Evolutionary conservation across 1,140 invertebrate genomes (phyloP).

Genomic region (Scaptomyza pallida): DNA sequence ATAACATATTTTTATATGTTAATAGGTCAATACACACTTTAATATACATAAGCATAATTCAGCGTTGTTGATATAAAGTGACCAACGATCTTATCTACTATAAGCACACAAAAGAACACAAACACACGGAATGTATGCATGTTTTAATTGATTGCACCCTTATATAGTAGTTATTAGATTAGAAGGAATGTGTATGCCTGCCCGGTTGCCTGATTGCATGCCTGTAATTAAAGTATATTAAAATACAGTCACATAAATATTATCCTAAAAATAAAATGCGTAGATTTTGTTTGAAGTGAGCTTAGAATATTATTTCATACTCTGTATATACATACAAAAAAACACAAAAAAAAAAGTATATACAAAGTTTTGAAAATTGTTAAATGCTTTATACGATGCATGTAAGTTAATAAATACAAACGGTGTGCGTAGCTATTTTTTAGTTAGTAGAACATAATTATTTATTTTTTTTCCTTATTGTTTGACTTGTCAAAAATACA

Average conservation of each 20-base stretch:
- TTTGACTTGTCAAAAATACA: conserved; percentile 12
- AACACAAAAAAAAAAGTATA: conserved; percentile 1
- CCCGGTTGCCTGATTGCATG: conserved; percentile 71
- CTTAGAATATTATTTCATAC: no score
- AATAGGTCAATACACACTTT: background rate
- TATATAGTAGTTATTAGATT: conserved; percentile 16
- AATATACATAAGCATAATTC: background rate
- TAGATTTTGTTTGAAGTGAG: no score
- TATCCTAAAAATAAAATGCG: conserved; percentile 6
- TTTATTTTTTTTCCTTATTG: conserved; percentile 26
- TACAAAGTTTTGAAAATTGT: conserved; percentile 28
- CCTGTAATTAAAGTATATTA: conserved; percentile 47
- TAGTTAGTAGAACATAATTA: conserved; percentile 49
- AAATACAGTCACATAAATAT: conserved; percentile 18
- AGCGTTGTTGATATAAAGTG: conserved; percentile 2
- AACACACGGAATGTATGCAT: conserved; percentile 57
- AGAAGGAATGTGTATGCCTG: conserved; percentile 56
- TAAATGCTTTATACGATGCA: conserved; percentile 67
- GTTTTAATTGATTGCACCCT: conserved; percentile 46
- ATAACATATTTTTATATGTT: background rate
- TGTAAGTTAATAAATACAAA: conserved; percentile 61
- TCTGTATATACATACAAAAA: conserved; percentile 40
- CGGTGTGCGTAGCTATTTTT: conserved; percentile 65
- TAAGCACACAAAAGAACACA: conserved; percentile 15
- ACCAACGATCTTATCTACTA: background rate